phyloP scores from a whole-genome alignment of 2,113 vertebrate genomes.

The Oreochromis aureus region DNA sequence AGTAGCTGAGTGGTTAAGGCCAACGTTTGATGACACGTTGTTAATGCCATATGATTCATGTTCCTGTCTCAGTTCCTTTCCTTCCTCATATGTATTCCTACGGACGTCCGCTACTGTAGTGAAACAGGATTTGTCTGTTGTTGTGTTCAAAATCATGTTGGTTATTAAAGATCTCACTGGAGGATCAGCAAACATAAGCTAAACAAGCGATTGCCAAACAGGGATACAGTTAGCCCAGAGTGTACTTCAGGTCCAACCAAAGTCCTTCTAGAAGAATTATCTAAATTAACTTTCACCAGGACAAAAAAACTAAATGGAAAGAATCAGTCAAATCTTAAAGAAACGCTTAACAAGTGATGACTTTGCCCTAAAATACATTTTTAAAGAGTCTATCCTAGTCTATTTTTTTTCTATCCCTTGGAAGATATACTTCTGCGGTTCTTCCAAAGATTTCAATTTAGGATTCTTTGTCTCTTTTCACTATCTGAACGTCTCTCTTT shows the following conservation, averaged over 20 bases:
- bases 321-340: neutral
- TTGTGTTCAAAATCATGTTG: conserved; percentile 13
- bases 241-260: neutral
- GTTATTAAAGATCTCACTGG: conserved; percentile 31
- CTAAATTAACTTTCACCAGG: neutral
- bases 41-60: neutral
- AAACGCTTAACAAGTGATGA: neutral
- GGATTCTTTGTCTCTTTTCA: neutral
- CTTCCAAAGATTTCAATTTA: neutral
- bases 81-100: neutral
- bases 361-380: neutral
- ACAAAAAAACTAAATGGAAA: neutral
- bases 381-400: neutral
- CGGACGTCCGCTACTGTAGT: neutral
- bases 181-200: neutral
- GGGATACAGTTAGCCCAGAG: neutral
- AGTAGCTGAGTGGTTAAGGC: conserved; percentile 17
- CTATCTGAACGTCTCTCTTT: neutral
- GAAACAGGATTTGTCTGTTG: neutral
- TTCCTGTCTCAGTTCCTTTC: neutral
- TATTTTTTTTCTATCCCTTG: neutral
- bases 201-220: neutral
- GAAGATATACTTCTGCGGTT: neutral
- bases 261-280: neutral
- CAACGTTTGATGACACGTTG: neutral